Evolutionary conservation across 53 echinoderm and acorn worm genomes (phyloP).

Genomic region (Temnopleurus reevesii): DNA sequence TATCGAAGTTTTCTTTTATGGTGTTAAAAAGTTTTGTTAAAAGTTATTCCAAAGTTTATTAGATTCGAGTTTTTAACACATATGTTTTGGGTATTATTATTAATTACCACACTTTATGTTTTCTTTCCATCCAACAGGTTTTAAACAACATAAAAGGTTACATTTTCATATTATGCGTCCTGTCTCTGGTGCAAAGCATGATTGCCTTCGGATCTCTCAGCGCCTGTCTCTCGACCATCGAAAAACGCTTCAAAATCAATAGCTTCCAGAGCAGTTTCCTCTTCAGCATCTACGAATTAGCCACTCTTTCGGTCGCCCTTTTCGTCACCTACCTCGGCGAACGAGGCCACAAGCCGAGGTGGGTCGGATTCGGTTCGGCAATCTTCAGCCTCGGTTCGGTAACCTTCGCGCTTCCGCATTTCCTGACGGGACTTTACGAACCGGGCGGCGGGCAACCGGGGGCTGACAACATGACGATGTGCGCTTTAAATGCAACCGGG

Average conservation of each 20-base stretch:
- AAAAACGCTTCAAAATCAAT: conserved; percentile 77
- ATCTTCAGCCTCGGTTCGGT: conserved; percentile 83
- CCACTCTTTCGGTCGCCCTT: conserved; percentile 75
- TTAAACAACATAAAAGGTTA: conserved; percentile 77
- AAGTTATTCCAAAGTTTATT: too few species aligned
- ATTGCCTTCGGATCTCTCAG: conserved; percentile 81
- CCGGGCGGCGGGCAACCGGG: not conserved
- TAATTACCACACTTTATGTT: not conserved
- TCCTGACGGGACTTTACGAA: conserved; percentile 70
- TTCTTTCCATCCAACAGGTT: conserved; percentile 43
- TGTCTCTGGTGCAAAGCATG: conserved; percentile 87
- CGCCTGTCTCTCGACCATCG: conserved; percentile 85
- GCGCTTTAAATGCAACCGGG: not conserved
- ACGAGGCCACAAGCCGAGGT: conserved; percentile 81
- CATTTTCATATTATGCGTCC: conserved; percentile 70
- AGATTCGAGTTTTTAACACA: not conserved
- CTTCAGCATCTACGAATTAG: conserved; percentile 85
- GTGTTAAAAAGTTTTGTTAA: too few species aligned
- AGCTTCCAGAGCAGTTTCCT: conserved; percentile 90
- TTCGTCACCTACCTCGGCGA: conserved; percentile 95
- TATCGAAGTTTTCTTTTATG: not conserved
- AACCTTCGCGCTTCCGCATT: conserved; percentile 86
- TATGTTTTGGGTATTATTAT: not conserved
- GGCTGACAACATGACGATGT: not conserved
- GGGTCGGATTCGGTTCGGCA: conserved; percentile 77